Base-by-base conservation (phyloP, 2,797 vertebrate species). In the Erethizon dorsatum region DNA sequence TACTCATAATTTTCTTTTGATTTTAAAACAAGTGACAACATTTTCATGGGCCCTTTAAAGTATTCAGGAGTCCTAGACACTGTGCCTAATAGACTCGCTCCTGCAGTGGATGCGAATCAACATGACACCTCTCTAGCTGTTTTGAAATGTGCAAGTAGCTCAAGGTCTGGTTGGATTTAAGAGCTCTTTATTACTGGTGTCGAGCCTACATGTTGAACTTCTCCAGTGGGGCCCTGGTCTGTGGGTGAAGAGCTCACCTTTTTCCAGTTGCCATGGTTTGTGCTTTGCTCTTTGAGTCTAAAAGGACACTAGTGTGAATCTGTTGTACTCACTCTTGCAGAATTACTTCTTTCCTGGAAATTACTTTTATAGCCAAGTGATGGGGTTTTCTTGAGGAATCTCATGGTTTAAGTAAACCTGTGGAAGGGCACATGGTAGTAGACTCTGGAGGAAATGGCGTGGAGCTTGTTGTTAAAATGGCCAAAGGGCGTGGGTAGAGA, bases 281-380 rank as follows among this genome's bases (percentile, higher is more conserved):
- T 59, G 14, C 47, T 93, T 86, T 83, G 22, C 14, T 93, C n/a
- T 90, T 93, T 77, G 56, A 15, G 2, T 71, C 54, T 59, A 31
- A 26, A 69, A 59, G 17, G 26, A 41, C 33, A 20, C 45, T 83
- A 65, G 22, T 84, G 73, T 75, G 56, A 56, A 75, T 54, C 67
- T 54, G 22, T n/a, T 73, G 33, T 67, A 56, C 17, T 95, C 24
- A 75, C 37, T 28, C 86, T 93, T 79, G 67, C 41, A 94, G 78
- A 93, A 85, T 96, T 61, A 71, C 45, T 57, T 88, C 20, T 95
- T 9, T 95, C 79, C 61, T 90, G 95, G 93, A 92, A 93, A 61
- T 94, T 54, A 89, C 33, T 79, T 88, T 95, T 91, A 71, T 15
- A 33, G 18, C 73, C n/a, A 95, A 56, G 26, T 28, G 41, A 86